A percentile compares a stretch with the other conserved stretches of the same genome.
Conservation (phyloP, 2,797 vertebrate genomes). For the Malacoctenus gilli region DNA sequence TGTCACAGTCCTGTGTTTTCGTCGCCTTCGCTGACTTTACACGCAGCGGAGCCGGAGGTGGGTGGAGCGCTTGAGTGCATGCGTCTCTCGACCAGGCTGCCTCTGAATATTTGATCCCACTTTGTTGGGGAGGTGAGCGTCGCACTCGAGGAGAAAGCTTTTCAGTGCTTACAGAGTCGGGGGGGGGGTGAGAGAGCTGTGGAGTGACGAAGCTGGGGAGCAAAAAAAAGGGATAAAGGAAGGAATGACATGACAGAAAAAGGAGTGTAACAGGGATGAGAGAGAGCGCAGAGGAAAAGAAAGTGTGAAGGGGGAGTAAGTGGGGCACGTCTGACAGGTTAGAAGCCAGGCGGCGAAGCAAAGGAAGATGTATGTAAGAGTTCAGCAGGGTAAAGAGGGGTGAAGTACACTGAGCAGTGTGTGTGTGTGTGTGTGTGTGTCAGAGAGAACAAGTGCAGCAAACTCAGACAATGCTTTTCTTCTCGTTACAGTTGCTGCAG, state of each 20-base stretch:
- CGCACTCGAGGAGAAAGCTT: conserved; percentile 26
- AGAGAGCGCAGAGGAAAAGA: neutral
- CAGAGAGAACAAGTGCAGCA: conserved; percentile 39
- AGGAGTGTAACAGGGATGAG: conserved; percentile 10
- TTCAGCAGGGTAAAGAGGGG: conserved; percentile 45
- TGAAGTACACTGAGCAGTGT: conserved; percentile 21
- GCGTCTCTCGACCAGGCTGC: conserved; percentile 2
- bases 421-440: neutral
- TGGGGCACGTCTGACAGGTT: conserved; percentile 39
- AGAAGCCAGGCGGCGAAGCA: conserved; percentile 15
- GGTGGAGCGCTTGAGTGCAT: no score
- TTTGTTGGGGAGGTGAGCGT: conserved; percentile 12
- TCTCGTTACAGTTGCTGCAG: no score
- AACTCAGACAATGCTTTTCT: conserved; percentile 44
- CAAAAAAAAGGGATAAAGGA: neutral
- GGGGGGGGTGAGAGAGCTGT: neutral
- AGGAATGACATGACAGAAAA: conserved; percentile 13
- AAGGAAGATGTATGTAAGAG: conserved; percentile 30
- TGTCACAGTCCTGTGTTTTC: no score
- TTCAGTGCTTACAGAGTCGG: neutral
- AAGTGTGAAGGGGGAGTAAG: neutral
- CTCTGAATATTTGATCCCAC: conserved; percentile 37
- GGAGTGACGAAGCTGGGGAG: neutral
- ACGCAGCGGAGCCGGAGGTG: no score
- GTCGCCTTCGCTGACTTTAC: no score